A percentile compares a stretch with the other conserved stretches of the same genome.
Evolutionary conservation across 2,888 invertebrate genomes (phyloP).

Genomic region (Brenthis ino): DNA sequence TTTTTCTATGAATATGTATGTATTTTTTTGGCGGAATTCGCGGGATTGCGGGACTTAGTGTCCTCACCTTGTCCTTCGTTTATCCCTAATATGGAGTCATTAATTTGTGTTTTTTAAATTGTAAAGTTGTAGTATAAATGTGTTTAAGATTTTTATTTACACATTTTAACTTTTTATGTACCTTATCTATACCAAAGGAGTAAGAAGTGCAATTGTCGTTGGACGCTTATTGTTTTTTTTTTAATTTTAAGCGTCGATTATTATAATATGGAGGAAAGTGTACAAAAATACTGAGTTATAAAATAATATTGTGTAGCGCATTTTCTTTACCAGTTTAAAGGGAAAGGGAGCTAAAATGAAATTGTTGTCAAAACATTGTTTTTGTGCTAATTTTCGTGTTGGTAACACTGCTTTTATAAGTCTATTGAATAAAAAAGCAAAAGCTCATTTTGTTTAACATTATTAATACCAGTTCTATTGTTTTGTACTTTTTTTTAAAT

Average conservation of each 20-base stretch:
- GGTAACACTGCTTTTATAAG: not conserved
- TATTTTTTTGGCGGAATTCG: too few species aligned
- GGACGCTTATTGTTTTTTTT: slow-evolving; percentile 9
- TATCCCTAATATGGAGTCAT: too few species aligned
- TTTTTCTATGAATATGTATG: too few species aligned
- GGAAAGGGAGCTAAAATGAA: slow-evolving; percentile 12
- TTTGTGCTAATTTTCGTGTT: not conserved
- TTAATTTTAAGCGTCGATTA: slow-evolving; percentile 4
- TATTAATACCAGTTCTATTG: too few species aligned
- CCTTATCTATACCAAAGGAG: slow-evolving; percentile 39
- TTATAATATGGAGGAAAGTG: slow-evolving; percentile 13
- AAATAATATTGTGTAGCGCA: slow-evolving; percentile 4
- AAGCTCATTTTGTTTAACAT: too few species aligned
- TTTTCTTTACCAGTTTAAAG: slow-evolving; percentile 14
- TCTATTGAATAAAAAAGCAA: not conserved
- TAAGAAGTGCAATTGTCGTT: slow-evolving; percentile 37
- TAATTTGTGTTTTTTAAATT: too few species aligned
- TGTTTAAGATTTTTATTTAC: slow-evolving; percentile 15
- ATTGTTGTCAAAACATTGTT: not conserved
- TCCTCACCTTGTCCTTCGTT: too few species aligned
- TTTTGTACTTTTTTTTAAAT: too few species aligned
- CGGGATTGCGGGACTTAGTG: too few species aligned
- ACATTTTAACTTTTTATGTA: slow-evolving; percentile 33
- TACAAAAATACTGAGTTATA: slow-evolving; percentile 11
- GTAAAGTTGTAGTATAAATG: too few species aligned